These are phyloP conservation scores for Mellivora capensis DNA, from an alignment of 2,113 vertebrate genomes.

Conservation along the genomic window DNA sequence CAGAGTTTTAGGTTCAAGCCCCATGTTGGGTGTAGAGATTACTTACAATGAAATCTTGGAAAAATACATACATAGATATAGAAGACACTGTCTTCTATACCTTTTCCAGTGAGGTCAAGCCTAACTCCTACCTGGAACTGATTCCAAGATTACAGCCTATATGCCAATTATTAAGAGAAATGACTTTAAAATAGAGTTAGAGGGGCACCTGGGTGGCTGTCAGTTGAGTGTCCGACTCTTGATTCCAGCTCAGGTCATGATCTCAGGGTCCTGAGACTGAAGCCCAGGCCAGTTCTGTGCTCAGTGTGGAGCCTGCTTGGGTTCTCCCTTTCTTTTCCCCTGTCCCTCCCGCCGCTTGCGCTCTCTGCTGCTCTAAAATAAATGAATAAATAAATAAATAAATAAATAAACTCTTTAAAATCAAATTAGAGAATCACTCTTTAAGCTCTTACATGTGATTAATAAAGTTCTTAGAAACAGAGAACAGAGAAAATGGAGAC, in stretches of 20 bases:
- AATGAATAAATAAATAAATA: too few relatives aligned
- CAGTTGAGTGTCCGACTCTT: not conserved
- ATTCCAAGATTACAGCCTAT: too few relatives aligned
- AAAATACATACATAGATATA: not conserved
- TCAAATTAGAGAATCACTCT: too few relatives aligned
- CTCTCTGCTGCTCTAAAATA: too few relatives aligned
- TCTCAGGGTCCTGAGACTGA: not conserved
- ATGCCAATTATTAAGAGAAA: too few relatives aligned
- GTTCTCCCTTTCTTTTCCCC: not conserved
- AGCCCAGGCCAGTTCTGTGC: not conserved
- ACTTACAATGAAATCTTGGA: not conserved
- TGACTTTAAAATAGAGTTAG: not conserved
- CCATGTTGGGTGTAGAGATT: not conserved
- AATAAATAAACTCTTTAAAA: too few relatives aligned
- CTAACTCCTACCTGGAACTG: too few relatives aligned
- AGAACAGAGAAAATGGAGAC: too few relatives aligned
- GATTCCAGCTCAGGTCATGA: not conserved
- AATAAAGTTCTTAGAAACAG: too few relatives aligned
- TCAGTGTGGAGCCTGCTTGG: not conserved
- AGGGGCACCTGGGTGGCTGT: not conserved
- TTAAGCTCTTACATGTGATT: too few relatives aligned
- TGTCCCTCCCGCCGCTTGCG: fast-evolving
- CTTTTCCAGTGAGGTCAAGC: too few relatives aligned
- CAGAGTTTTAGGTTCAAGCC: not conserved
- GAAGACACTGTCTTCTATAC: too few relatives aligned